Percentiles rank a stretch among this genome's conserved stretches.
These are phyloP conservation scores for Cydia fagiglandana DNA, from an alignment of 1,140 invertebrate species.

Conservation along the genomic window DNA sequence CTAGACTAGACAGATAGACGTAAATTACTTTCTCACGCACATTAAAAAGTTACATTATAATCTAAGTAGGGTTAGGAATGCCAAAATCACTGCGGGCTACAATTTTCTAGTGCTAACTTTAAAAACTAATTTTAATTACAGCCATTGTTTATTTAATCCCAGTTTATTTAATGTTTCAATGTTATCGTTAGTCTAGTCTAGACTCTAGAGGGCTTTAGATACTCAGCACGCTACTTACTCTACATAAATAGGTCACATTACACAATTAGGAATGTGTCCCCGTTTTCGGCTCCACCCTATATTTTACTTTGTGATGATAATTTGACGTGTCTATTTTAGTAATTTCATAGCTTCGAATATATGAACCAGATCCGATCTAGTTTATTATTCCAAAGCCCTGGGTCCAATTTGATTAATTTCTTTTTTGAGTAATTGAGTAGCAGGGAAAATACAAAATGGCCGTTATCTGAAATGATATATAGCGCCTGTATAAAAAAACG, in stretches of 20 bases:
- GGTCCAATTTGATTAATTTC: no score
- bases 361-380: no score
- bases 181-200: not conserved
- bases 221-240: not conserved
- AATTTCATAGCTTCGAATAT: not conserved
- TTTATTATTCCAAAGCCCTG: no score
- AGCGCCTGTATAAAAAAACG: no score
- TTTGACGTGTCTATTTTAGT: not conserved
- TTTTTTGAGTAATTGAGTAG: no score
- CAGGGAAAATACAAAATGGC: no score
- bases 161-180: not conserved
- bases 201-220: not conserved
- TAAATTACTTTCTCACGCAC: no score
- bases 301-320: not conserved
- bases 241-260: not conserved
- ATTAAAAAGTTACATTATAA: no score
- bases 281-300: not conserved
- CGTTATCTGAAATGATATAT: no score
- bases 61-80: no score
- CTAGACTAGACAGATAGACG: no score
- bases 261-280: conserved; percentile 1
- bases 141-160: not conserved
- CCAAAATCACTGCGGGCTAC: no score
- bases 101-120: not conserved
- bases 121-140: not conserved